A percentile compares a stretch with the other conserved stretches of the same genome.
These are phyloP conservation scores for Pelosia muscerda DNA, from an alignment of 2,888 invertebrate genomes.

Conservation along the genomic window DNA sequence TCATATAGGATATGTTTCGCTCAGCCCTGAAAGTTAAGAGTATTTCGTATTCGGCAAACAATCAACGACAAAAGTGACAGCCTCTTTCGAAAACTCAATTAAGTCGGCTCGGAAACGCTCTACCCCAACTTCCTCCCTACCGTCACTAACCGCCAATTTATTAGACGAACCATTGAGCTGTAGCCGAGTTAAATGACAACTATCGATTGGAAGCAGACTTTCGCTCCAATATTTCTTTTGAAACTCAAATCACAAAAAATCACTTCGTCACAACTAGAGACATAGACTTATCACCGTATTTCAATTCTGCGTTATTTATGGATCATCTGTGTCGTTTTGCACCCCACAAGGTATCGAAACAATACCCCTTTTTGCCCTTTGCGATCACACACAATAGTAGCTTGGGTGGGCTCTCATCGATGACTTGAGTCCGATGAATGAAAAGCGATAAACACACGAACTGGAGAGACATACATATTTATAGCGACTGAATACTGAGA, in stretches of 20 bases:
- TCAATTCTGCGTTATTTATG: constrained; percentile 56
- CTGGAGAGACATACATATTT: constrained; percentile 68
- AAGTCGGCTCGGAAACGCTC: constrained; percentile 61
- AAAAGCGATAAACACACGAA: constrained; percentile 50
- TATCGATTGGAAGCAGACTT: constrained; percentile 32
- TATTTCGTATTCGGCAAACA: constrained; percentile 40
- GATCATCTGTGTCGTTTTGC: constrained; percentile 68
- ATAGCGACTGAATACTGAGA: constrained; percentile 74
- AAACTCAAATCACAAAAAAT: constrained; percentile 17
- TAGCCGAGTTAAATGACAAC: constrained; percentile 40
- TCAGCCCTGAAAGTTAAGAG: constrained; percentile 19
- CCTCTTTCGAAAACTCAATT: constrained; percentile 67
- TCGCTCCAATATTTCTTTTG: constrained; percentile 17
- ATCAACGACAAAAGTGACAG: constrained; percentile 46
- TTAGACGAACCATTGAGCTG: constrained; percentile 60
- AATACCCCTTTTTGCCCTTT: constrained; percentile 66
- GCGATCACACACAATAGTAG: constrained; percentile 63
- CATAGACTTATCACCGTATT: constrained; percentile 22
- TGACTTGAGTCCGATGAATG: constrained; percentile 49
- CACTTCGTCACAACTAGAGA: constrained; percentile 18
- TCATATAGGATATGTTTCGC: constrained; percentile 11
- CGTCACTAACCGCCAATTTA: constrained; percentile 62
- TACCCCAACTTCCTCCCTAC: constrained; percentile 45
- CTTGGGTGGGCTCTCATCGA: constrained; percentile 73
- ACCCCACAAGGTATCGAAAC: constrained; percentile 60